Conservation (phyloP, 2,113 vertebrate genomes). For the Phylloscopus whistleri region DNA sequence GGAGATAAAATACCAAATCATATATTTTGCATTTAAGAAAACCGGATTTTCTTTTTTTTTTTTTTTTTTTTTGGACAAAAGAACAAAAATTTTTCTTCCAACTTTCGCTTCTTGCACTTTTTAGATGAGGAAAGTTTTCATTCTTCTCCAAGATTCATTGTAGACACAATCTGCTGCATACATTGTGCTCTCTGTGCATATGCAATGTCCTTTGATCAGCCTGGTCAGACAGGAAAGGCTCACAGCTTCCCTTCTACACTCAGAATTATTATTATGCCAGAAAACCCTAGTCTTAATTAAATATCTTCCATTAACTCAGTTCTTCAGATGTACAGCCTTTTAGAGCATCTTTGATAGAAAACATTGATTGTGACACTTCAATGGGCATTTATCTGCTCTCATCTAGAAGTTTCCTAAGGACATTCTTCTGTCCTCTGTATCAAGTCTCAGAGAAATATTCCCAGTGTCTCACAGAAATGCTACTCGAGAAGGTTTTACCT, state of each 20-base stretch:
- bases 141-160: slow-evolving; percentile 20
- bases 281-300: slow-evolving; percentile 51
- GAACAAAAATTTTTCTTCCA: slow-evolving; percentile 1
- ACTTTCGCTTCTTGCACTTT: not conserved
- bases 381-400: slow-evolving; percentile 16
- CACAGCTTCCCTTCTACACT: not conserved
- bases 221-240: not conserved
- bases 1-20: slow-evolving; percentile 34
- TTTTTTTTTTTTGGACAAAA: slow-evolving; percentile 17
- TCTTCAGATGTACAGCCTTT: slow-evolving; percentile 27
- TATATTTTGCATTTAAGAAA: slow-evolving; percentile 15
- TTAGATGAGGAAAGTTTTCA: not conserved
- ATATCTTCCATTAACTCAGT: not conserved
- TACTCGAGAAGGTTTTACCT: not conserved
- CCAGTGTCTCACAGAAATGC: not conserved
- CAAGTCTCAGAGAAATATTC: not conserved
- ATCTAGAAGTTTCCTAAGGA: slow-evolving; percentile 10
- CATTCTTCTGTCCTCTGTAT: not conserved
- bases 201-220: slow-evolving; percentile 40
- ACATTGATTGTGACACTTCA: slow-evolving; percentile 7
- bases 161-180: slow-evolving; percentile 12
- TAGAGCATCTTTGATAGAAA: slow-evolving; percentile 9
- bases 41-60: not conserved
- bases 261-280: slow-evolving; percentile 11
- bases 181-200: not conserved